Conservation (phyloP, 2,113 vertebrate species). For the Callionymus lyra region DNA sequence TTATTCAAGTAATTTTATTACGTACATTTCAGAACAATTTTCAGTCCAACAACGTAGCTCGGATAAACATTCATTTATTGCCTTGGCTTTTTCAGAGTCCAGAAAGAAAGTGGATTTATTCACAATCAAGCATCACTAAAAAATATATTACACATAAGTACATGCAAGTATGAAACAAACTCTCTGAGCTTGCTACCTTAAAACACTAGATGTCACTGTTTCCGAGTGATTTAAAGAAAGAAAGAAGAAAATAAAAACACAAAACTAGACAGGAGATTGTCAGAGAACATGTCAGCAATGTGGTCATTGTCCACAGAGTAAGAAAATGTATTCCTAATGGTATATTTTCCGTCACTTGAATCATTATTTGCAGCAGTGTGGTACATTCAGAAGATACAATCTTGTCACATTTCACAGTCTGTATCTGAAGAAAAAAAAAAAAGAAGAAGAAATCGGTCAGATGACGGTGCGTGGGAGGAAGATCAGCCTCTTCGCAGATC, state of each 20-base stretch:
- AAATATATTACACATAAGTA: conserved; percentile 37
- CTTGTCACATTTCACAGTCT: conserved; percentile 36
- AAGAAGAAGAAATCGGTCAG: conserved; percentile 38
- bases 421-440: conserved; percentile 24
- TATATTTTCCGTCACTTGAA: conserved; percentile 10
- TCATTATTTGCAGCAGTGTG: conserved; percentile 18
- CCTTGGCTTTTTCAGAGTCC: conserved; percentile 38
- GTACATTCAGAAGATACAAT: conserved; percentile 28
- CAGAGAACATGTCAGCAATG: conserved; percentile 15
- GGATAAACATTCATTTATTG: conserved; percentile 65
- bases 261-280: conserved; percentile 19
- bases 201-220: too few relatives aligned
- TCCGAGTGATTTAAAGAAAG: conserved; percentile 32
- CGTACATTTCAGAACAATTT: conserved; percentile 37
- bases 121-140: conserved; percentile 19
- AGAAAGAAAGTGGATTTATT: conserved; percentile 24
- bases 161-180: conserved; percentile 29
- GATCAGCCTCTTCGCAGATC: conserved; percentile 69
- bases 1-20: conserved; percentile 6
- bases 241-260: too few relatives aligned
- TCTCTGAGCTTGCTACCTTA: conserved; percentile 15
- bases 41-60: conserved; percentile 26
- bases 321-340: conserved; percentile 5
- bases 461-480: conserved; percentile 38
- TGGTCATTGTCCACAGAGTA: conserved; percentile 5